Base-by-base conservation (phyloP, 2,888 invertebrate species). In the Pyrrhia umbra region DNA sequence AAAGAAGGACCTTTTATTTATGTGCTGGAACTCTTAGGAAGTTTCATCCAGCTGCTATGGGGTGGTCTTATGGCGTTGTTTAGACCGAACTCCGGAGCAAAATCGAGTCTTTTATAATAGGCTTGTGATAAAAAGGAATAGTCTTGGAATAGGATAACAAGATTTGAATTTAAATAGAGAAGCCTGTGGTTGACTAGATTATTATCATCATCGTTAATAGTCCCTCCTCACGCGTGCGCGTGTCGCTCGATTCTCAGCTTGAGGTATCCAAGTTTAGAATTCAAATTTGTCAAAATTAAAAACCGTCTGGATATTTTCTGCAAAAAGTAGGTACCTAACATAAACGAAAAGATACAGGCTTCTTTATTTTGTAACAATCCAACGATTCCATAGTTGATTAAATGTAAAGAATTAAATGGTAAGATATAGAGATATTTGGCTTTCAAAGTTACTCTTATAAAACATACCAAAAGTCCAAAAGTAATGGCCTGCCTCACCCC, bases 11-110 rank as follows among this genome's bases (percentile, higher is more conserved):
- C 88, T 0, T 76, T 94, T 1, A 57, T 88, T 1, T 89, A 86
- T 15, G 20, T 92, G 1, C 59, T 95, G 4, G 95, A 95, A 59
- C 49, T 92, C 0, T 30, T 94, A 0, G 91, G 88, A 0, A 93
- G 93, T 66, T 40, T 92, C 0, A 57, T 91, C 13, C 92, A 92
- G 63, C 60, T 95, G 9, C 42, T 90, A 9, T 91, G 88, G 81
- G 93, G 94, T 0, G 90, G 91, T 0, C 59, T 95, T 0, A 27
- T 84, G 0, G 79, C 88, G 0, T 45, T 89, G 0, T 92, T 95
- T 43, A 85, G 74, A 18, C 83, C 88, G 0, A 59, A 64, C 10
- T 5, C 57, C 13, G 62, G 60, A 49, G 18, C 39, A 2, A 40
- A 25, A n/a, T 13, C 37, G 6, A 2, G 2, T 16, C 10, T 3